These are phyloP conservation scores for Cheirogaleus major DNA, from an alignment of 2,797 vertebrate genomes.

Conservation along the genomic window DNA sequence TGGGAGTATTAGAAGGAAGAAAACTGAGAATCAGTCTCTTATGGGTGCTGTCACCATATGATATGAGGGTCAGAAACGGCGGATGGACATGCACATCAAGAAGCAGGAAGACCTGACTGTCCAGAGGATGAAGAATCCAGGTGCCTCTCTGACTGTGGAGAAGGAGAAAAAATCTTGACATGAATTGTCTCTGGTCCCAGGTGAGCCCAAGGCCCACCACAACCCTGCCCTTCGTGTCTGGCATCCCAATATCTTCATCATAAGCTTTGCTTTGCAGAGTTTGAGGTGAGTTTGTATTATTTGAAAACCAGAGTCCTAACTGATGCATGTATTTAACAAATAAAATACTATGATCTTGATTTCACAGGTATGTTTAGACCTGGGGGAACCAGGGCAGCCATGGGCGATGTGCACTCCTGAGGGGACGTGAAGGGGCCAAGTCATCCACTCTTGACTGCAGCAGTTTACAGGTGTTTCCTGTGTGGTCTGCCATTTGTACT, in stretches of 20 bases:
- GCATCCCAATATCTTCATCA: neutral
- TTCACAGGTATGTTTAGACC: neutral
- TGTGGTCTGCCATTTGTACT: neutral
- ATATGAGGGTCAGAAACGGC: neutral
- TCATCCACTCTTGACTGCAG: neutral
- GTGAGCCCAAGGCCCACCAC: neutral
- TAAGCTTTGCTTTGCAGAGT: neutral
- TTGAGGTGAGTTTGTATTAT: neutral
- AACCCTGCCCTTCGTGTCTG: neutral
- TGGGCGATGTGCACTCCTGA: rapidly evolving
- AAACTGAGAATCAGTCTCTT: neutral
- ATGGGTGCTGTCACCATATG: neutral
- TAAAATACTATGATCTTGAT: neutral
- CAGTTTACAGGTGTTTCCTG: neutral
- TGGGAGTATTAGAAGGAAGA: neutral
- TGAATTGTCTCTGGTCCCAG: neutral
- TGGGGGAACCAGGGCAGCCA: neutral
- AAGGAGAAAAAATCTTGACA: neutral
- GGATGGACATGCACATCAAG: neutral
- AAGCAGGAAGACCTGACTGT: neutral
- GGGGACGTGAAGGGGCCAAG: neutral
- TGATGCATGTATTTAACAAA: neutral
- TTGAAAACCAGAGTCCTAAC: neutral
- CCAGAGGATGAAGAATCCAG: neutral
- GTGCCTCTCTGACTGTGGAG: neutral